Evolutionary conservation across 1,140 invertebrate species (phyloP), one percentile per base, ranked within the genome.

Genomic region (Bradynema listronoti): DNA sequence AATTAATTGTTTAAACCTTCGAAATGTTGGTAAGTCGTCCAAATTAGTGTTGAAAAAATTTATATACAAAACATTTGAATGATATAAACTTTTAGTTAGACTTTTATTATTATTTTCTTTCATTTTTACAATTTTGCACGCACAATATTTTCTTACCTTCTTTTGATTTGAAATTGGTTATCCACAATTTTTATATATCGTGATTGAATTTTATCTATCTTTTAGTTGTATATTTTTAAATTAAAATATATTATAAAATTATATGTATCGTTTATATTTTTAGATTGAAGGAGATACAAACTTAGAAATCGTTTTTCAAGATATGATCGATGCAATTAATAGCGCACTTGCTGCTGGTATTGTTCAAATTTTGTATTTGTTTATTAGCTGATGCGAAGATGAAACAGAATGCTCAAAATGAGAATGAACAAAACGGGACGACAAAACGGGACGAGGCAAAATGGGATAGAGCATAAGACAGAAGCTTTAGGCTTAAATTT

Each of bases 241-340:
- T 7, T 19, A 24, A 9, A 16, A 30, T 3, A 27, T 19, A 16
- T 32, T 22, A n/a, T 63, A 9, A 16, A 51, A 53, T 55, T n/a
- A 7, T 4, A 9, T n/a, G 11, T 6, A 7, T 30, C 1, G 4
- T 52, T 19, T 69, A 7, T 9, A 25, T 4, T 45, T 68, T 30
- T 22, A 75, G 72, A 58, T 74, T 30, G 73, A 75, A 51, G 73
- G 73, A 14, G 73, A 75, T 52, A 57, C 42, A 7, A 68, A 69
- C 45, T 54, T 51, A 43, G 73, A 75, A 34, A 58, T 53, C 14
- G 59, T 75, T 1, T 75, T 77, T 33, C 61, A 67, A 9, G 73
- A 75, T 14, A 63, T 75, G n/a, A 56, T 59, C 9, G 52, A 61
- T 27, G 58, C 63, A 0, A 72, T 75, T 7, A 73, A 75, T 36